A percentile compares a stretch with the other conserved stretches of the same genome.
These are phyloP conservation scores for Pachyuromys duprasi DNA, from an alignment of 2,797 vertebrate genomes.

Conservation along the genomic window DNA sequence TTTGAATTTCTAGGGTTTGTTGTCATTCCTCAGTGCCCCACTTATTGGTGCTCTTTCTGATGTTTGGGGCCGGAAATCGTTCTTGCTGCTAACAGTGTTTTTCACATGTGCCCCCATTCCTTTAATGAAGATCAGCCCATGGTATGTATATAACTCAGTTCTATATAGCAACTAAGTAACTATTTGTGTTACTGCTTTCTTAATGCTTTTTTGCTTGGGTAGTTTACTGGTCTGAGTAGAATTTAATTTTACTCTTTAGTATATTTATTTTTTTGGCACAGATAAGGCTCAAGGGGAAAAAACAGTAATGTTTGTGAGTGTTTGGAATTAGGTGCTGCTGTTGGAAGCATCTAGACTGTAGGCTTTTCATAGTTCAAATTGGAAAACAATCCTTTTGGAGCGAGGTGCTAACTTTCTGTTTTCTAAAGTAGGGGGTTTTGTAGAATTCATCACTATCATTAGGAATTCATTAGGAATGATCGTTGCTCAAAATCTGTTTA, in stretches of 20 bases:
- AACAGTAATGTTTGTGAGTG: not conserved
- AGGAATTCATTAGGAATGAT: slow-evolving; percentile 20
- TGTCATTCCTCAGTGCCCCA: slow-evolving; percentile 93
- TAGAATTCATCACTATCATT: not conserved
- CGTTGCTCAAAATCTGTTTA: not conserved
- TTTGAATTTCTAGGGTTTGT: slow-evolving; percentile 87
- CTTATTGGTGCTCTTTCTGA: slow-evolving; percentile 94
- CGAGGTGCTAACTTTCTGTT: slow-evolving; percentile 2
- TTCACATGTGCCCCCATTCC: slow-evolving; percentile 94
- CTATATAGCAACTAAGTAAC: not conserved
- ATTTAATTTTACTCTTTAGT: slow-evolving; percentile 46
- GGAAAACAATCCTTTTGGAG: not conserved
- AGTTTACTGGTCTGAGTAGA: not conserved
- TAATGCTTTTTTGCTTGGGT: not conserved
- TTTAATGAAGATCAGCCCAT: slow-evolving; percentile 94
- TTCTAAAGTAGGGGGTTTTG: slow-evolving; percentile 4
- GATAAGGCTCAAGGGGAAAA: not conserved
- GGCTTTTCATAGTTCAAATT: slow-evolving; percentile 9
- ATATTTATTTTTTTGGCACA: not conserved
- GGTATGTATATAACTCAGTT: slow-evolving; percentile 84
- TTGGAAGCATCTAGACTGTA: not conserved
- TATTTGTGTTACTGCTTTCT: not conserved
- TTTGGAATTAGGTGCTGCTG: not conserved
- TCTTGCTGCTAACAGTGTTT: slow-evolving; percentile 93
- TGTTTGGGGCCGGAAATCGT: slow-evolving; percentile 94